Base-by-base conservation (phyloP, 2,888 invertebrate genomes). In the Monochamus alternatus region DNA sequence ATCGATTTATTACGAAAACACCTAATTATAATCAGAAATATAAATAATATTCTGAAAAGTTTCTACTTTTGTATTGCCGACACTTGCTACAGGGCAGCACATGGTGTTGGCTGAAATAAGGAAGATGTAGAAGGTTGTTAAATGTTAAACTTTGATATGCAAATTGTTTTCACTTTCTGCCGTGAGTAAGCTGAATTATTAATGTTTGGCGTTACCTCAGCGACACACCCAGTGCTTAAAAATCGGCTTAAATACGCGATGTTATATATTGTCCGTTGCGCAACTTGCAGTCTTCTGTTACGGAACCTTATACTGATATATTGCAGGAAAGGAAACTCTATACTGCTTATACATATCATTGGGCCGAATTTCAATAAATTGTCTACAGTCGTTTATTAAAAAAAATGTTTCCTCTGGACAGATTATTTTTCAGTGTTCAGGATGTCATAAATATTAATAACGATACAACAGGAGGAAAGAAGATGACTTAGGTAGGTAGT, bases 251-350 rank as follows among this genome's bases (percentile, higher is more conserved):
- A 64, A 38, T 62, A 38, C 32, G 38, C 62, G 62, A 63, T 63
- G 62, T 63, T 63, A 63, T 47, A 47, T 47, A 47, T 63, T 63
- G 62, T 14, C 14, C 43, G 43, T 63, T 63, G 62, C 14, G 62
- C 62, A 63, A 63, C 32, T 38, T 5, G n/a, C 43, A 47, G 8
- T 47, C 47, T 43, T 63, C 62, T 43, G 62, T 63, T 63, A 43
- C 31, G 14, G 43, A 63, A 43, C 43, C 38, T 43, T 38, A 63
- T 63, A 63, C 38, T 5, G 38, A 38, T 38, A 38, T 43, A 43
- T 63, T 63, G 22, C 62, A 43, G 60, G n/a, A 60, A n/a, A 10
- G 60, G 22, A 60, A 60, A 60, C 31, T 60, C n/a, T 32, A 32
- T 60, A 60, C n/a, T 5, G 30, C 60, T n/a, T 32, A 60, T 63